Evolutionary conservation across 2,113 vertebrate genomes (phyloP).

Genomic region (Anarrhichthys ocellatus): DNA sequence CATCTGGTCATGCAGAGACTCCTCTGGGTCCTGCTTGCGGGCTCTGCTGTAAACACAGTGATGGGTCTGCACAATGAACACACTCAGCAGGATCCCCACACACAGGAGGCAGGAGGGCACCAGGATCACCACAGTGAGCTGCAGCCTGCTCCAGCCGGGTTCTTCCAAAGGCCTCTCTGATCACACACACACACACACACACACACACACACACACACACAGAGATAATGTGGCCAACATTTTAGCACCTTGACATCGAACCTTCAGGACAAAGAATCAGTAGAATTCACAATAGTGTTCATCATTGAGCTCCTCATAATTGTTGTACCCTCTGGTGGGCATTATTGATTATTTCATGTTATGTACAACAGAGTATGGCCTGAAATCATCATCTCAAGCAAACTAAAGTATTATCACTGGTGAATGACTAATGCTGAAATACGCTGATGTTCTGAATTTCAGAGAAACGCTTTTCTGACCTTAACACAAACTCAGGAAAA

Average conservation of each 20-base stretch:
- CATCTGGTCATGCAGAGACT: slow-evolving; percentile 87
- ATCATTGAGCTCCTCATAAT: slow-evolving; percentile 11
- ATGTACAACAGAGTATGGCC: background rate
- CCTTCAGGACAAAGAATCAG: background rate
- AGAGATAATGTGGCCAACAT: background rate
- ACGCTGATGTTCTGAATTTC: background rate
- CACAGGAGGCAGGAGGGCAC: slow-evolving; percentile 87
- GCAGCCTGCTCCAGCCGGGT: slow-evolving; percentile 73
- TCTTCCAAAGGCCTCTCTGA: slow-evolving; percentile 74
- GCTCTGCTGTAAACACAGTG: slow-evolving; percentile 77
- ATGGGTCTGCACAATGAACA: slow-evolving; percentile 79
- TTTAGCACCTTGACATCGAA: background rate
- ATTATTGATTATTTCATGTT: background rate
- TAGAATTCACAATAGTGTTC: background rate
- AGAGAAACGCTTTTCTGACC: background rate
- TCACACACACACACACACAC: slow-evolving; percentile 12
- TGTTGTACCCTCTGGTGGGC: slow-evolving; percentile 73
- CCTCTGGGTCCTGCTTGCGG: slow-evolving; percentile 87
- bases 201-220: slow-evolving; percentile 15
- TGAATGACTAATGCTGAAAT: background rate
- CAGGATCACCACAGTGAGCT: slow-evolving; percentile 81
- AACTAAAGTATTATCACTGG: background rate
- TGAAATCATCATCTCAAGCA: background rate
- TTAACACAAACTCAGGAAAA: slow-evolving; percentile 11
- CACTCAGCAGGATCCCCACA: slow-evolving; percentile 78